These are phyloP conservation scores for Turritopsis dohrnii DNA, from an alignment of 30 jellyfish, hydroid and myxozoan species.

Conservation along the genomic window DNA sequence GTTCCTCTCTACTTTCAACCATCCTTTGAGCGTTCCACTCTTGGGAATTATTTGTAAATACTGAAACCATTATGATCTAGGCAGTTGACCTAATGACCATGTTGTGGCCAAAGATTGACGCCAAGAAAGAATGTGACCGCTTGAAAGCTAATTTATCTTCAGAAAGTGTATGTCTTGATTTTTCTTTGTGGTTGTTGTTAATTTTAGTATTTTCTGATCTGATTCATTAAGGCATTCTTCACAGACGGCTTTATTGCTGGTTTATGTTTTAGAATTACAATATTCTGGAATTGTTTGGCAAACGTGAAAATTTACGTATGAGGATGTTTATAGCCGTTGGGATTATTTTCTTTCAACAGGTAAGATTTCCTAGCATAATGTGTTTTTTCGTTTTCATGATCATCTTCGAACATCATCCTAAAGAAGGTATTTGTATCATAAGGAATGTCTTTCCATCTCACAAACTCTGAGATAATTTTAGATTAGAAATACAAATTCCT, in stretches of 20 bases:
- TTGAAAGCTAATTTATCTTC: conserved; percentile 12
- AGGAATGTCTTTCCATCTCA: no score
- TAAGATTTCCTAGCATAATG: not conserved
- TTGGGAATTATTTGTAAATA: no score
- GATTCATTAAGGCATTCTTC: no score
- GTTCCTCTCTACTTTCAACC: no score
- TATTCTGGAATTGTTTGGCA: conserved; percentile 49
- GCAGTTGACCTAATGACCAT: conserved; percentile 36
- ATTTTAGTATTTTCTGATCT: no score
- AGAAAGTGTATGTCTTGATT: conserved; percentile 22
- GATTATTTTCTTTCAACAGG: conserved; percentile 78
- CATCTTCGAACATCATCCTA: no score
- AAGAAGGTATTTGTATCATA: no score
- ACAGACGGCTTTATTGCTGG: no score
- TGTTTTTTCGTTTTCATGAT: not conserved
- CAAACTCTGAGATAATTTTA: no score
- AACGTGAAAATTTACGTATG: conserved; percentile 45
- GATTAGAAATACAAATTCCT: no score
- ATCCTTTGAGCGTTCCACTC: no score
- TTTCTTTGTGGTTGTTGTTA: not conserved
- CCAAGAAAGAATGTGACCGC: conserved; percentile 26
- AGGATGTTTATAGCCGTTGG: conserved; percentile 89
- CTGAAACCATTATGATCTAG: conserved; percentile 8
- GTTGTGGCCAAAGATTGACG: conserved; percentile 65
- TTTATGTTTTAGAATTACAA: conserved; percentile 47